phyloP scores from a whole-genome alignment of 2,888 invertebrate genomes.

The Ectemnius lituratus region DNA sequence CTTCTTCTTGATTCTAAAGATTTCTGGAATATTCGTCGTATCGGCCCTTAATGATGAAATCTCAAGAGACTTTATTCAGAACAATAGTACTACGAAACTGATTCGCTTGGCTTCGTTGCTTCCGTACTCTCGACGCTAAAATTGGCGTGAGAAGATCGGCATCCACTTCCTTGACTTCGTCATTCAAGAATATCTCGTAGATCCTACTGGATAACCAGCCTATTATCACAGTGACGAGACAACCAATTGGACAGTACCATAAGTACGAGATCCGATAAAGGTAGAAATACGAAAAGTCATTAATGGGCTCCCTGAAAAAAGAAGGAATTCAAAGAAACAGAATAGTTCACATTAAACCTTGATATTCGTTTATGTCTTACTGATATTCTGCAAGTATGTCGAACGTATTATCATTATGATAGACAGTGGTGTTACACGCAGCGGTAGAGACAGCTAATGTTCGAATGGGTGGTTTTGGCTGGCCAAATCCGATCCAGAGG shows the following conservation, averaged over 20 bases:
- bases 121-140: constrained; percentile 53
- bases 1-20: neutral
- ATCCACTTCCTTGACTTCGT: constrained; percentile 49
- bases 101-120: constrained; percentile 31
- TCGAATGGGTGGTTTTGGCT: constrained; percentile 83
- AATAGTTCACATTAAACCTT: neutral
- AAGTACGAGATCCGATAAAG: constrained; percentile 71
- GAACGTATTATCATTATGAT: constrained; percentile 2
- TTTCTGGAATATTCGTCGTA: neutral
- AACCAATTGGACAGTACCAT: constrained; percentile 73
- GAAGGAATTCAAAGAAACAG: neutral
- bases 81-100: constrained; percentile 15
- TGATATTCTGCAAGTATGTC: neutral
- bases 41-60: neutral
- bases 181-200: constrained; percentile 29
- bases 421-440: constrained; percentile 78
- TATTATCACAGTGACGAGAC: constrained; percentile 55
- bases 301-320: constrained; percentile 38
- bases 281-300: constrained; percentile 65
- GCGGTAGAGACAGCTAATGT: constrained; percentile 80
- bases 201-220: constrained; percentile 61
- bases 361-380: neutral
- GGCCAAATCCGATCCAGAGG: constrained; percentile 92
- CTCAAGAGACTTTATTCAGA: constrained; percentile 10
- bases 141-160: constrained; percentile 65